phyloP scores from a whole-genome alignment of 2,888 invertebrate species.

The Agrochola lota region DNA sequence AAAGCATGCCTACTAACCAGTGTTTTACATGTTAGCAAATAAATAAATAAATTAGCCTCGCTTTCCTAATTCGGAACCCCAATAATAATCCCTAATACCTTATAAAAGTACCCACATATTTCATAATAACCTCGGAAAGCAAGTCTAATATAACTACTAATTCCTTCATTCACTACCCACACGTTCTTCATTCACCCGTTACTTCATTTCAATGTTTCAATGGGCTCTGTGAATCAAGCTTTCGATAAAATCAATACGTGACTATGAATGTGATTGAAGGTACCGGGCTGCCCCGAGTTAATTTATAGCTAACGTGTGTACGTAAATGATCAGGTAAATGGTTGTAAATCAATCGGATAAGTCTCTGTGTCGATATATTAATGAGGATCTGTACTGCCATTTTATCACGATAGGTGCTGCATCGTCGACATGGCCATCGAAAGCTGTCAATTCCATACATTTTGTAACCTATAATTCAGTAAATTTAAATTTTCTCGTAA shows the following conservation, averaged over 20 bases:
- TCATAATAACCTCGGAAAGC: conserved; percentile 23
- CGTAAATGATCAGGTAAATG: conserved; percentile 60
- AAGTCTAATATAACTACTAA: conserved; percentile 19
- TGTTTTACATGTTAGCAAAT: too few relatives aligned
- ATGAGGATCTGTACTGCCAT: too few relatives aligned
- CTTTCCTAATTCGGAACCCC: not conserved
- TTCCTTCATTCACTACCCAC: conserved; percentile 31
- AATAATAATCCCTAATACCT: not conserved
- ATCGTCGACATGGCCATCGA: too few relatives aligned
- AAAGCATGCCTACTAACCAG: too few relatives aligned
- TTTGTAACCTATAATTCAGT: too few relatives aligned
- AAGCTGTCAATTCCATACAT: too few relatives aligned
- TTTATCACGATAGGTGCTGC: too few relatives aligned
- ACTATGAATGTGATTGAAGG: conserved; percentile 64
- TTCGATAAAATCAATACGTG: conserved; percentile 68
- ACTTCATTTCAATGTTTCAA: conserved; percentile 55
- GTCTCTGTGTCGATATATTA: conserved; percentile 36
- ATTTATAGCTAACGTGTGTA: conserved; percentile 59
- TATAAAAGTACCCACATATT: not conserved
- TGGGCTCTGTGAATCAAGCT: conserved; percentile 44
- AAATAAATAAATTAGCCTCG: too few relatives aligned
- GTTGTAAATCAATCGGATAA: conserved; percentile 55
- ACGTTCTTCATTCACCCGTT: conserved; percentile 48
- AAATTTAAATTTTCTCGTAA: too few relatives aligned
- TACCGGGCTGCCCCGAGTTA: conserved; percentile 31